phyloP scores from a whole-genome alignment of 2,888 invertebrate genomes.

The Baronia brevicornis region DNA sequence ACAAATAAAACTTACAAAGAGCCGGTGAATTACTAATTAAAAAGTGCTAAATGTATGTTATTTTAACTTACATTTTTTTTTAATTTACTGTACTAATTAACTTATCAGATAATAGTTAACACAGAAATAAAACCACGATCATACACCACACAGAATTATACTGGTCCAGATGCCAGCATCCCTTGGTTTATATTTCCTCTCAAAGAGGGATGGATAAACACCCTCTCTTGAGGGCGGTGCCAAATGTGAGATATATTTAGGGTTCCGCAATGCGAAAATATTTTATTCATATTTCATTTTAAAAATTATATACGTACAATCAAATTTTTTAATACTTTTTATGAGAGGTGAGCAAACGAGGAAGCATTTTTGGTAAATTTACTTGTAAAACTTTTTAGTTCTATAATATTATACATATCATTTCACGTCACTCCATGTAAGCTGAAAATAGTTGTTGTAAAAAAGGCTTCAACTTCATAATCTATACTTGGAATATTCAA shows the following conservation, averaged over 20 bases:
- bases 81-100: not conserved
- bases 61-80: not conserved
- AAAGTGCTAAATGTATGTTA: not conserved
- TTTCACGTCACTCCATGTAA: no score
- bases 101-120: not conserved
- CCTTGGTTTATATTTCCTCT: slow-evolving; percentile 48
- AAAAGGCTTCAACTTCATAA: no score
- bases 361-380: no score
- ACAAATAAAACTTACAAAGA: no score
- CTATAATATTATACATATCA: no score
- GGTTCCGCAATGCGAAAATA: slow-evolving; percentile 15
- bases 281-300: not conserved
- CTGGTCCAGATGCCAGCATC: slow-evolving; percentile 49
- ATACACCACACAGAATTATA: slow-evolving; percentile 18
- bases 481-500: no score
- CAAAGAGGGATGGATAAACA: slow-evolving; percentile 44
- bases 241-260: slow-evolving; percentile 18
- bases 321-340: no score
- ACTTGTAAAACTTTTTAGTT: no score
- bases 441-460: no score
- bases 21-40: no score
- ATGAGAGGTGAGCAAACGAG: no score
- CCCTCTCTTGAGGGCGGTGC: slow-evolving; percentile 49
- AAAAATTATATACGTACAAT: no score
- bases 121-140: slow-evolving; percentile 1